Evolutionary conservation across 2,113 vertebrate genomes (phyloP), one percentile per base, ranked within the genome.

Genomic region (Stegastes partitus): DNA sequence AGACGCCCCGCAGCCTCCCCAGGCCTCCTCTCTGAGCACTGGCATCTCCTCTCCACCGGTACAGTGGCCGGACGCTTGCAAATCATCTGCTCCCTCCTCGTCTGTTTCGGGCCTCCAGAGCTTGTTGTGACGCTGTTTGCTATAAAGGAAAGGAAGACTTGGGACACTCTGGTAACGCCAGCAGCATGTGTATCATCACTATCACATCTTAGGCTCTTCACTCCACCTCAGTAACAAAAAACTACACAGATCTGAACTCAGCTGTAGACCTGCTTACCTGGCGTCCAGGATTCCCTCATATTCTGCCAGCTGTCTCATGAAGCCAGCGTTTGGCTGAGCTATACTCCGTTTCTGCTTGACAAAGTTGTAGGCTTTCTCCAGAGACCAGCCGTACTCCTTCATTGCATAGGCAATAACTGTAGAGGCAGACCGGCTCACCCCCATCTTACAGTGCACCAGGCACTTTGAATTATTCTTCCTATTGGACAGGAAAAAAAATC

Each of bases 391-490:
- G 0, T 96, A 98, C 4, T 99, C 98, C 92, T 99, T 99, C 98
- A 99, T 99, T 0, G 97, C 98, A 0, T 99, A 99, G 1, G 98
- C 98, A 1, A 99, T 98, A 19, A 99, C 98, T 0, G 98, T 98
- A 15, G 98, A 99, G 0, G 97, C 98, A 0, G 98, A 99, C 0
- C 98, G 96, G 81, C 98, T 99, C 69, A 99, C 97, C 0, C 98
- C 98, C 98, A 99, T 99, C 77, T 99, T 99, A 93, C 98, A 99
- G 85, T 99, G 98, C 62, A 99, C 98, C 94, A 99, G 95, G 92
- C 98, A 99, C 91, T 99, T 99, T 81, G 98, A 99, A 54, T 91
- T 96, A 87, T 97, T 98, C 89, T 95, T 97, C 93, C 98, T 99
- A 72, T 45, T 11, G 19, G 37, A 54, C 28, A 19, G 3, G 15